Base-by-base conservation (phyloP, 2,888 invertebrate species). In the Caenorhabditis afra region DNA sequence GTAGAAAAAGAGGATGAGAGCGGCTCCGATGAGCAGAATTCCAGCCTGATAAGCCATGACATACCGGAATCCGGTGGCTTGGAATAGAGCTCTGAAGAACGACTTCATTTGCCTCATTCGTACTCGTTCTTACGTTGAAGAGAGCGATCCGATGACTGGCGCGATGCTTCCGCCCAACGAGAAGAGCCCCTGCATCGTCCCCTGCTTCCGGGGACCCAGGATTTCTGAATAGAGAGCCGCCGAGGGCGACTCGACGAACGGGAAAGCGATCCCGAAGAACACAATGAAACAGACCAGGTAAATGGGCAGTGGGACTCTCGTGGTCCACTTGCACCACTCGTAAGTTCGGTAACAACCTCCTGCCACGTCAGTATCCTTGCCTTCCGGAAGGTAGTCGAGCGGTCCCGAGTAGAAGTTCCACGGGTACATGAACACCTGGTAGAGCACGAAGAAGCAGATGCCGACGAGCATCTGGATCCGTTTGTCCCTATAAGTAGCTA, bases 231-330 rank as follows among this genome's bases (percentile, higher is more conserved):
- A 83, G 12, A 83, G 61, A 0, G 83, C 74, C 0, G 78, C 81
- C 0, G 81, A 78, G 0, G 83, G 83, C 0, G 81, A 78, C 44
- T 74, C 81, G 29, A 82, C 79, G 39, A 79, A 81, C 14, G 83
- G 83, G 22, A 81, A 83, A 11, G 83, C 83, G n/a, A 83, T 57
- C 44, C 81, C 83, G 22, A 80, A 83, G 78, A 79, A 79, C 11
- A 83, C 58, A 55, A 83, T 76, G 20, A 77, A 78, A 12, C 78
- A 68, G n/a, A 81, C 50, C 18, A 81, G 41, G 23, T 83, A 83
- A 29, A 83, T 50, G 29, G 70, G 35, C n/a, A 82, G 45, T n/a
- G 83, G 83, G 44, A 83, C 81, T 50, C 77, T 49, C 2, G 78
- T 75, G 10, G 82, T 82, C 41, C 75, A 74, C 18, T 58, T 67